phyloP scores from a whole-genome alignment of 1,140 invertebrate genomes.

The Scaptodrosophila lebanonensis region DNA sequence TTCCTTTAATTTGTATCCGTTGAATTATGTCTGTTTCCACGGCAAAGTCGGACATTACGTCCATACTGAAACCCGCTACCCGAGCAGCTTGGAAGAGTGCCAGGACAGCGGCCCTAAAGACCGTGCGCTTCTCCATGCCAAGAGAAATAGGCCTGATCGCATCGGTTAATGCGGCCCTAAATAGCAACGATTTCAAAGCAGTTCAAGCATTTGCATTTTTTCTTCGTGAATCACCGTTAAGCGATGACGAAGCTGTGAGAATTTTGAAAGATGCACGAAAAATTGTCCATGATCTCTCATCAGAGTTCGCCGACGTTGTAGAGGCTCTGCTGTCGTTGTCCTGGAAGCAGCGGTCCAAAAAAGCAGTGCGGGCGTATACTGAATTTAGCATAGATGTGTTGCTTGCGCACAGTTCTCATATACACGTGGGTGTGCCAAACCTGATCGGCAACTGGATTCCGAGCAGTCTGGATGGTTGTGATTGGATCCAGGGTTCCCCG shows the following conservation, averaged over 20 bases:
- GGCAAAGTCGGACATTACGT: constrained; percentile 51
- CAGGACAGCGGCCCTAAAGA: constrained; percentile 55
- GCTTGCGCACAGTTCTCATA: constrained; percentile 81
- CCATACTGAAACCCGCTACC: constrained; percentile 60
- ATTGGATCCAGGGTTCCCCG: constrained; percentile 71
- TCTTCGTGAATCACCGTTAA: constrained; percentile 44
- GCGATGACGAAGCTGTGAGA: constrained; percentile 79
- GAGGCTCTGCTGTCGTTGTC: constrained; percentile 81
- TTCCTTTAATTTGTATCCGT: neutral
- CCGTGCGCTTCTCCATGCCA: constrained; percentile 54
- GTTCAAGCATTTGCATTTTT: constrained; percentile 62
- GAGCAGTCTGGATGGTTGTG: constrained; percentile 36
- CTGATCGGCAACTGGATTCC: constrained; percentile 80
- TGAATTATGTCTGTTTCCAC: constrained; percentile 54
- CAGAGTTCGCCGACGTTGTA: constrained; percentile 80
- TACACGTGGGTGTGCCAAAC: constrained; percentile 80
- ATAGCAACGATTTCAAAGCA: constrained; percentile 49
- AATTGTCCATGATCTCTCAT: constrained; percentile 80
- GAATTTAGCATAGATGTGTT: constrained; percentile 82
- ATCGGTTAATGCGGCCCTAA: constrained; percentile 45
- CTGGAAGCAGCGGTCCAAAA: constrained; percentile 79
- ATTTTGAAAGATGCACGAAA: constrained; percentile 79
- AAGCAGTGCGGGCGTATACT: constrained; percentile 79
- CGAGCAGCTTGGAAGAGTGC: constrained; percentile 47
- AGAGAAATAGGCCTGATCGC: constrained; percentile 53